Conservation (phyloP, 2,888 invertebrate genomes). For the Leptogaster cylindrica region DNA sequence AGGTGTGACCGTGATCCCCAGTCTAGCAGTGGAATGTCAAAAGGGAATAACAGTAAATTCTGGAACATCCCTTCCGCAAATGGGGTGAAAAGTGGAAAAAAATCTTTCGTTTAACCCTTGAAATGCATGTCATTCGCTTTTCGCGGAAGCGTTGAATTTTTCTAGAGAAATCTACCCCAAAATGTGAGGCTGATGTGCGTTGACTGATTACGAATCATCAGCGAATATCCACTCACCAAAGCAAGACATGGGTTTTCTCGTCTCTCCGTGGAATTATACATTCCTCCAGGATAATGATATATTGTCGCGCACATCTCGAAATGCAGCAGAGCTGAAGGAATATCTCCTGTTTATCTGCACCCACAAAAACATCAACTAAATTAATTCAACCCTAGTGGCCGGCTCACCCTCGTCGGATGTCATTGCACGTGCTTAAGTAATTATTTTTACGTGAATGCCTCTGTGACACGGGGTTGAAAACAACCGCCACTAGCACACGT, state of each 20-base stretch:
- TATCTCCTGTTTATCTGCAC: neutral
- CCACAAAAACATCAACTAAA: constrained; percentile 8
- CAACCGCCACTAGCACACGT: neutral
- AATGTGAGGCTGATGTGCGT: neutral
- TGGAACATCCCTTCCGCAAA: neutral
- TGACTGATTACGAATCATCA: constrained; percentile 14
- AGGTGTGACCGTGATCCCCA: neutral
- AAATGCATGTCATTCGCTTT: constrained; percentile 15
- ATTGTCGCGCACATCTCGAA: neutral
- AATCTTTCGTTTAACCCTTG: constrained; percentile 4
- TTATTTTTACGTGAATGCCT: constrained; percentile 42
- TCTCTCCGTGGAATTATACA: neutral
- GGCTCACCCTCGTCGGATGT: constrained; percentile 11
- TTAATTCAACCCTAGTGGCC: constrained; percentile 4
- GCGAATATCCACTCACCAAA: neutral
- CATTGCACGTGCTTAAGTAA: constrained; percentile 47
- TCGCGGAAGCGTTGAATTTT: neutral
- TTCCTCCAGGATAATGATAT: neutral
- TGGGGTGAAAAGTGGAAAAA: constrained; percentile 22
- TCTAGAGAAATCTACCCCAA: neutral
- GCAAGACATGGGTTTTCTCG: neutral
- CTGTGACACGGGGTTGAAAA: constrained; percentile 10
- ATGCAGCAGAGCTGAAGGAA: constrained; percentile 1
- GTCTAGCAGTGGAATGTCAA: neutral
- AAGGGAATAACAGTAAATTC: neutral